Base-by-base conservation (phyloP, 2,888 invertebrate genomes). In the Clanis bilineata region DNA sequence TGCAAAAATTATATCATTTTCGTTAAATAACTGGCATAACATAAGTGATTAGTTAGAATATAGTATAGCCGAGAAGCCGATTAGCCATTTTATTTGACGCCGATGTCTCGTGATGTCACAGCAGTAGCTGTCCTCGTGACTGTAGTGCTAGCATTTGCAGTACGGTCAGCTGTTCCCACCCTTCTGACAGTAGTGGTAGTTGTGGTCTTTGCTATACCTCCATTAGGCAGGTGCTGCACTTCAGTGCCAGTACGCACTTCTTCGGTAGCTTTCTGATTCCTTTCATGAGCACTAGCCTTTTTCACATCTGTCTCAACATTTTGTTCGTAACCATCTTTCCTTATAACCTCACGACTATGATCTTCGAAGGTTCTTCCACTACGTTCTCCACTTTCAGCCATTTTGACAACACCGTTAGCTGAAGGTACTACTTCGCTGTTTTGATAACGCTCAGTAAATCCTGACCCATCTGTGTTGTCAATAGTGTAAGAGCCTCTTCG, bases 401-500 rank as follows among this genome's bases (percentile, higher is more conserved):
- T 77, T 57, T 73, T 80, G 12, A 83, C 75, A 5, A 82, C 65
- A 58, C 91, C 91, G 63, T 90, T 89, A 56, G 86, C 79, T 1
- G 85, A 80, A 1, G 90, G 90, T 69, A 90, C 74, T 0, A 86
- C 77, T 71, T 90, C 88, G 62, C 77, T 85, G 57, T 80, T 81
- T 59, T 86, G 77, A 68, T 84, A 91, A 51, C 80, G 75, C 69
- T 91, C 89, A 41, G 80, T 70, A 62, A 81, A 86, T 44, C 80
- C 78, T 32, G 77, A 78, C 6, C 76, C 86, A 43, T 86, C 85
- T 5, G 79, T 68, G 58, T 79, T 90, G 51, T 91, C 92, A 51
- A 92, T 90, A 0, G 92, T 92, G 65, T 92, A 92, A 1, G 91
- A 91, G 10, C 88, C 90, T 12, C 92, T 85, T 22, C 92, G 89